Base-by-base conservation (phyloP, 2,797 vertebrate genomes). In the Lagocephalus sceleratus region DNA sequence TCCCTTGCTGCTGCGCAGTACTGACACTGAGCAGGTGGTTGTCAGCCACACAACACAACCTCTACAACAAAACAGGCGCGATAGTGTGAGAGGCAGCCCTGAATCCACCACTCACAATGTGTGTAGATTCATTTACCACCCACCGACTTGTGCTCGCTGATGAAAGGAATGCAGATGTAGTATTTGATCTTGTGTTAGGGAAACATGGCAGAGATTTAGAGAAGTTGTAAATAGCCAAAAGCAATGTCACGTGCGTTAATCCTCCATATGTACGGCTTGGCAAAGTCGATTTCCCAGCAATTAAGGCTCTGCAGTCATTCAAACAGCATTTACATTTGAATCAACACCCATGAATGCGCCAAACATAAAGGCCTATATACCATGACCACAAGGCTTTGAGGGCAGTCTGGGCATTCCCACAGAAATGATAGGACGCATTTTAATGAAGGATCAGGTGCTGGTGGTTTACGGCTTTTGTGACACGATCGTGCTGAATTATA, bases 301-400 rank as follows among this genome's bases (percentile, higher is more conserved):
- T 78, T 68, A 57, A 2, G 66, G 57, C 51, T 68, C 66, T 19
- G 39, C 23, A 45, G 67, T 52, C 71, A 71, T 78, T 75, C 60
- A 68, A 71, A 69, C 54, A 57, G 26, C 68, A 91, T 91, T 91
- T 90, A 73, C 87, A 91, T 91, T 68, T 88, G 76, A 90, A 89
- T 90, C 62, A 54, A 59, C 55, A 48, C 50, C 54, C 39, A 45
- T 78, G 67, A 86, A 85, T 67, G 74, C 64, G 48, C 15, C 26
- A 12, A 65, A 63, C 60, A 66, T 76, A 78, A 78, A 79, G 68
- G 58, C 51, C 32, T 57, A 19, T 53, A 68, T 54, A 55, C 47
- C 45, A 62, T 68, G 63, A 70, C 62, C 60, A 54, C 39, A 61
- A 65, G 46, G 69, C 15, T 20, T 25, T 22, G 46, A 32, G 23